Percentiles rank a stretch among this genome's conserved stretches.
Evolutionary conservation across 2,113 vertebrate genomes (phyloP).

Genomic region (Onychorhynchus coronatus): DNA sequence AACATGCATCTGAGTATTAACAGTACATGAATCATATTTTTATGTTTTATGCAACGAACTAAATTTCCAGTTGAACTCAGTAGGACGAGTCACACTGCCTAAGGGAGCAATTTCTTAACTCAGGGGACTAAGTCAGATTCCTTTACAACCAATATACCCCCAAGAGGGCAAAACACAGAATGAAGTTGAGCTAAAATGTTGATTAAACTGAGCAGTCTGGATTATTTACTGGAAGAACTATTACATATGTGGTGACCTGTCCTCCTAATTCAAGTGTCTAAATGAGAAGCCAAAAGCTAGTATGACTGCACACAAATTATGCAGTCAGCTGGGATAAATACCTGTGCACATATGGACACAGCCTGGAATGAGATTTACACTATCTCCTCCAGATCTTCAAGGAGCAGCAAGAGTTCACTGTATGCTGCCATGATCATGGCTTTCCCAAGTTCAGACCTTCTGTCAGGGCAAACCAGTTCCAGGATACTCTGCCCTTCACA

Average conservation of each 20-base stretch:
- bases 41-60: background rate
- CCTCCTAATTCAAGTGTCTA: background rate
- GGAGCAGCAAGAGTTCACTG: background rate
- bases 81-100: background rate
- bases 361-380: background rate
- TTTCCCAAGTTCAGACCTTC: conserved; percentile 5
- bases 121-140: background rate
- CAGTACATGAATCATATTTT: conserved; percentile 21
- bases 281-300: background rate
- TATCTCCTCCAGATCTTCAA: background rate
- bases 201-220: background rate
- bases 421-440: background rate
- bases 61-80: conserved; percentile 24
- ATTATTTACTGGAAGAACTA: background rate
- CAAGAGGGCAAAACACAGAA: background rate
- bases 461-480: background rate
- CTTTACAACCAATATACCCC: background rate
- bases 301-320: background rate
- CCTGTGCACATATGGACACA: background rate
- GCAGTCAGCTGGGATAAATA: background rate
- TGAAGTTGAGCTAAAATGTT: background rate
- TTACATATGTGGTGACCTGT: background rate
- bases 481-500: background rate
- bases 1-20: background rate
- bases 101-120: conserved; percentile 1